Percentiles rank a stretch among this genome's conserved stretches.
These are phyloP conservation scores for Trissolcus brochymenae DNA, from an alignment of 2,888 invertebrate genomes.

Conservation along the genomic window DNA sequence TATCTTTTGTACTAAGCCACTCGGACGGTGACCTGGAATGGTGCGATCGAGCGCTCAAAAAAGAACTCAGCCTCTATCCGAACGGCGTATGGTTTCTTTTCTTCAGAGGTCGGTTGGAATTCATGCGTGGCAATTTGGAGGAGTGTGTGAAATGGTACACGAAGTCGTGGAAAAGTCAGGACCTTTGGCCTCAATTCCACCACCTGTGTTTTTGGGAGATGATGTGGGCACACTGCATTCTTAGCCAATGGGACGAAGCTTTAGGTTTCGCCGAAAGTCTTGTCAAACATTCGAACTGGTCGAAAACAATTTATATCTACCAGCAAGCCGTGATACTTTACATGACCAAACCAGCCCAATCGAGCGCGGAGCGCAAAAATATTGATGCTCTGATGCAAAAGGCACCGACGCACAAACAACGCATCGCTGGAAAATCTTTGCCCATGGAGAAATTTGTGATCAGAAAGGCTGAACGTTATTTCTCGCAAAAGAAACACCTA, in stretches of 20 bases:
- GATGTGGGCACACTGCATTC: slow-evolving; percentile 89
- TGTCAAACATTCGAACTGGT: slow-evolving; percentile 91
- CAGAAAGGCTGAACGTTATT: slow-evolving; percentile 89
- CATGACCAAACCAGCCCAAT: slow-evolving; percentile 81
- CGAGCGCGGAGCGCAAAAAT: slow-evolving; percentile 78
- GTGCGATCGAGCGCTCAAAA: slow-evolving; percentile 85
- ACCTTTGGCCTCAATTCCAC: slow-evolving; percentile 93
- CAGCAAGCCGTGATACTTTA: slow-evolving; percentile 90
- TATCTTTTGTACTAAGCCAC: slow-evolving; percentile 88
- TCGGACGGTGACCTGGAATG: slow-evolving; percentile 87
- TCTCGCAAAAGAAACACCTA: slow-evolving; percentile 84
- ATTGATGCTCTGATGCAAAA: slow-evolving; percentile 84
- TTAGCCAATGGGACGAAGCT: slow-evolving; percentile 87
- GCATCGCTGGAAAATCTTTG: slow-evolving; percentile 96
- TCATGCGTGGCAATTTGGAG: slow-evolving; percentile 86
- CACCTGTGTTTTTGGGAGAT: slow-evolving; percentile 97
- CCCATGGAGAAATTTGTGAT: slow-evolving; percentile 98
- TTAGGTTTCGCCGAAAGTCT: slow-evolving; percentile 84
- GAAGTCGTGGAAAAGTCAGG: slow-evolving; percentile 88
- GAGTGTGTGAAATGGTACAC: slow-evolving; percentile 86
- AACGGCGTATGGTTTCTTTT: slow-evolving; percentile 94
- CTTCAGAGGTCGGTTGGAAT: slow-evolving; percentile 90
- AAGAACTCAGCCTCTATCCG: slow-evolving; percentile 86
- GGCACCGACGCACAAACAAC: slow-evolving; percentile 89
- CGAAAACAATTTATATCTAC: slow-evolving; percentile 93